A percentile compares a stretch with the other conserved stretches of the same genome.
Conservation (phyloP, 1,140 invertebrate species). For the Chironomus tepperi region DNA sequence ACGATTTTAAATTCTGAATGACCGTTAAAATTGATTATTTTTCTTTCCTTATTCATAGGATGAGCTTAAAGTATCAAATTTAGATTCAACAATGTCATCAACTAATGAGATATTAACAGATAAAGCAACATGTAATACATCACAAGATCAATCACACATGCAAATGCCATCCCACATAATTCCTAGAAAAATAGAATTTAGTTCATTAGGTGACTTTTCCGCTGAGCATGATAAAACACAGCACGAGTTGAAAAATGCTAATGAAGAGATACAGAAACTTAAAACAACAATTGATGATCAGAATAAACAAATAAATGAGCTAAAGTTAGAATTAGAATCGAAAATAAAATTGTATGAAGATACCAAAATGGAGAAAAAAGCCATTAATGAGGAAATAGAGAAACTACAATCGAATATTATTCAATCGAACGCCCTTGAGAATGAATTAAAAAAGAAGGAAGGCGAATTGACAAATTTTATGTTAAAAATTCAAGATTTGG, state of each 20-base stretch:
- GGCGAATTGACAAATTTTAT: constrained; percentile 15
- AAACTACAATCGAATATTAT: background rate
- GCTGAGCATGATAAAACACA: constrained; percentile 34
- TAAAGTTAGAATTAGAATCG: constrained; percentile 38
- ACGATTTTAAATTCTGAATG: background rate
- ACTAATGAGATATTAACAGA: background rate
- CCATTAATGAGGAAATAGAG: constrained; percentile 27
- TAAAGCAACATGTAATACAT: background rate
- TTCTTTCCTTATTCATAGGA: background rate
- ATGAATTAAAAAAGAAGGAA: background rate
- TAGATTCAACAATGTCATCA: background rate
- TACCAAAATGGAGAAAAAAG: constrained; percentile 29
- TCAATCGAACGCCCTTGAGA: background rate
- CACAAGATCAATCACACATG: background rate
- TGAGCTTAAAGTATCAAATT: background rate
- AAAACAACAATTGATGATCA: constrained; percentile 39
- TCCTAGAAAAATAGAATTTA: constrained; percentile 38
- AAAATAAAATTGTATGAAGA: constrained; percentile 25
- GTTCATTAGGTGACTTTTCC: constrained; percentile 36
- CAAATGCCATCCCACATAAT: constrained; percentile 32
- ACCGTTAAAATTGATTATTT: background rate
- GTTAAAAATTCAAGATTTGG: constrained; percentile 23
- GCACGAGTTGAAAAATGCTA: constrained; percentile 39
- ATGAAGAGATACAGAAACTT: constrained; percentile 35
- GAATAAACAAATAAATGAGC: constrained; percentile 47